phyloP scores from a whole-genome alignment of 2,113 vertebrate species.

The Paramormyrops kingsleyae region DNA sequence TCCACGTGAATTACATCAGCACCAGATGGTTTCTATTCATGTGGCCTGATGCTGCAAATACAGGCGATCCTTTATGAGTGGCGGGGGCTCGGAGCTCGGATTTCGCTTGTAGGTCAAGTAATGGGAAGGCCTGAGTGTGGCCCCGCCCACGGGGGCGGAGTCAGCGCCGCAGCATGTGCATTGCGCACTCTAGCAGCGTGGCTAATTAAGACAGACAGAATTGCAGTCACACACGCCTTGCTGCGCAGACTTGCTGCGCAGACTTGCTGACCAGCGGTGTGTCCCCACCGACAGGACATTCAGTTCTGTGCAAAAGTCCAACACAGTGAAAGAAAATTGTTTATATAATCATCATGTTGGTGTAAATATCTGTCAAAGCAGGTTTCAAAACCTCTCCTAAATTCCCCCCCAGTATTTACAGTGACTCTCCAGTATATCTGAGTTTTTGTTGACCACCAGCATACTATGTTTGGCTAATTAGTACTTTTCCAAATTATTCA shows the following conservation, averaged over 20 bases:
- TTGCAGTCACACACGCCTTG: not conserved
- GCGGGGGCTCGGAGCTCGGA: not conserved
- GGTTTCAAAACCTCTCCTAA: not conserved
- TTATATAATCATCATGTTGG: not conserved
- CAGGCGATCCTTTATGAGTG: not conserved
- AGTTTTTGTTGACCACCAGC: not conserved
- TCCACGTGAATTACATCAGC: slow-evolving; percentile 24
- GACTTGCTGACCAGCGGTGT: not conserved
- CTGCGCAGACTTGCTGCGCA: not conserved
- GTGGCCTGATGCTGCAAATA: slow-evolving; percentile 22
- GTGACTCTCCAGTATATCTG: not conserved
- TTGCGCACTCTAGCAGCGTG: slow-evolving; percentile 22
- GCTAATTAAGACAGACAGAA: not conserved
- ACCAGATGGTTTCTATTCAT: slow-evolving; percentile 48
- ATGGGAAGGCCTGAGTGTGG: not conserved
- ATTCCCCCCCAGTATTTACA: not conserved
- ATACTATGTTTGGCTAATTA: not conserved
- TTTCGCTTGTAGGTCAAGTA: not conserved
- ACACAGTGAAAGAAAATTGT: not conserved
- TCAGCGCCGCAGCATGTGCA: slow-evolving; percentile 40
- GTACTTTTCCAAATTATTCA: not conserved
- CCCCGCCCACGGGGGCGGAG: slow-evolving; percentile 17
- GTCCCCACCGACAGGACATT: not conserved
- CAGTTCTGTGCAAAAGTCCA: not conserved
- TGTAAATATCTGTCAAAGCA: not conserved